Evolutionary conservation across 2,888 invertebrate species (phyloP), one percentile per base, ranked within the genome.

Genomic region (Lithophane ornitopus): DNA sequence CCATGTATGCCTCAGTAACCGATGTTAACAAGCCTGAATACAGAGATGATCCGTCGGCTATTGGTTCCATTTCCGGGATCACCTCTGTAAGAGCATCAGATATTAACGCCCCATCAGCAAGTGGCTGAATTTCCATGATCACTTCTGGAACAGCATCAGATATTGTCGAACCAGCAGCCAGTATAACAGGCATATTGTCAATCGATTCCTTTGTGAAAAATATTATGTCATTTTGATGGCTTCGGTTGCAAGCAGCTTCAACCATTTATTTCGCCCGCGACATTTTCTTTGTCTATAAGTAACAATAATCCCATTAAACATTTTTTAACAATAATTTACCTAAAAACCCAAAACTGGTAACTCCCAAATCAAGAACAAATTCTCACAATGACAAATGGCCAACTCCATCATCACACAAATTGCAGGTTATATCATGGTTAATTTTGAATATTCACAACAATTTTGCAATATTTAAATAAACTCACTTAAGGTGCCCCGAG

Each of bases 131-230:
- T 70, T 4, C 8, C 70, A 49, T 70, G 8, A 70, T 26, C 19
- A 70, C 62, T 70, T 70, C 46, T 70, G 70, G n/a, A 70, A 62
- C 70, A 61, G 70, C 62, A 19, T 62, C 70, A 70, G 62, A 70
- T 73, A 14, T 4, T 71, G 61, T 44, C 71, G 76, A 66, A 72
- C 26, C 71, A 76, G 76, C 71, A 76, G 67, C 72, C 76, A 76
- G 76, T 72, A 76, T 72, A 76, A 76, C 72, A 76, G 72, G 72
- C 72, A 72, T 72, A 72, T 76, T 72, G 58, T 72, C 66, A 76
- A 72, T 72, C 26, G 71, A 66, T 61, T 76, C 72, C 72, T 76
- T 76, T 76, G 71, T 76, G 71, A 76, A 76, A 76, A 71, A 76
- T 71, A 76, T 71, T 65, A 70, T 70, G 4, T 76, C 66, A 71